Evolutionary conservation across 2,113 vertebrate species (phyloP), one percentile per base, ranked within the genome.

Genomic region (Tyto alba): DNA sequence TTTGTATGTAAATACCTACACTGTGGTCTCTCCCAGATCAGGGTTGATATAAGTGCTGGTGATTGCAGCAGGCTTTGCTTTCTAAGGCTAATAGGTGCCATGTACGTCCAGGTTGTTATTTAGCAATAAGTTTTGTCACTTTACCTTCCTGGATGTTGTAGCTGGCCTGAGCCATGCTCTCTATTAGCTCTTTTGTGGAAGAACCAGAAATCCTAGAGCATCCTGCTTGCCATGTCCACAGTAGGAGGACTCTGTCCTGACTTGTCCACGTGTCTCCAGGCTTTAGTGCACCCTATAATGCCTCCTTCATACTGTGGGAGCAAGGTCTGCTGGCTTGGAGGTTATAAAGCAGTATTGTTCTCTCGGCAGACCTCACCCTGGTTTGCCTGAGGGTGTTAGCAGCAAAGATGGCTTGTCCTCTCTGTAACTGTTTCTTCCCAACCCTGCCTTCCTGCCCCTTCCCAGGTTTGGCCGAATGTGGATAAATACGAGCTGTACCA

Each of bases 401-500:
- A 19, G 81, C 17, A 73, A 64, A 90, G 93, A 68, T 9, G 11
- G 9, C 17, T 91, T 72, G 16, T 82, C 43, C 25, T 89, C 19
- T 8, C 11, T 1, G 1, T 88, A 85, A 79, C 27, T 47, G 13
- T 50, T 53, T 66, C 50, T 47, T 73, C 17, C 60, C 30, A 59
- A n/a, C 23, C 12, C 18, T 67, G 4, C 29, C 53, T 59, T 53
- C 29, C 40, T 63, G 11, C 41, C 45, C 10, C 10, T 50, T 57
- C 43, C 55, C 94, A 99, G 99, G 99, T 99, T 13, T 99, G 99
- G 99, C 99, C 99, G 0, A 98, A 98, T 0, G 99, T 99, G 94
- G 99, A 99, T 85, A 99, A 99, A 76, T 99, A 99, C 0, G 99
- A 99, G 90, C 98, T 99, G 22, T 99, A 99, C 53, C 99, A 99